Conservation (phyloP, 1,140 invertebrate species). For the Acromyrmex echinatior region DNA sequence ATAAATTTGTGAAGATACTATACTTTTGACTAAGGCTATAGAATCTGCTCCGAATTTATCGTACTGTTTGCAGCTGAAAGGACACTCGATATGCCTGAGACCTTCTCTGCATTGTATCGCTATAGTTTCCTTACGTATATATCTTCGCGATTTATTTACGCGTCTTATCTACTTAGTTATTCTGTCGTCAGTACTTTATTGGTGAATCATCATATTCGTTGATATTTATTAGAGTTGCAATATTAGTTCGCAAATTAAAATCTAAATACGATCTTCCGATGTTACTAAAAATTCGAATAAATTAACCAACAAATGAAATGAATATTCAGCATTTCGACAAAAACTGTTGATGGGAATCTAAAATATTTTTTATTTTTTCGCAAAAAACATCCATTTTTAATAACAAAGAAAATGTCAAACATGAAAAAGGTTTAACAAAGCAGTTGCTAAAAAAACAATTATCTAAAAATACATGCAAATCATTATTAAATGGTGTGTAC, state of each 20-base stretch:
- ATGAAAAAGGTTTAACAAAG: neutral
- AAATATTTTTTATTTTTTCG: neutral
- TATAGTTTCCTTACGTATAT: neutral
- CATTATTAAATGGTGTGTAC: neutral
- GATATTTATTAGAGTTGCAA: neutral
- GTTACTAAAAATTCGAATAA: neutral
- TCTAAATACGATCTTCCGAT: neutral
- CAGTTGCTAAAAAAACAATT: neutral
- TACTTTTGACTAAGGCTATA: neutral
- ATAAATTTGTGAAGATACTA: no score
- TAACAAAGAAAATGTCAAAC: neutral
- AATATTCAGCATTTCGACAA: neutral
- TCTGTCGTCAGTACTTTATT: neutral
- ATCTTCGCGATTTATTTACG: neutral
- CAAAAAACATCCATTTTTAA: neutral
- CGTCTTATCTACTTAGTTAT: neutral
- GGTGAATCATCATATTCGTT: neutral
- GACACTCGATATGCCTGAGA: constrained; percentile 21
- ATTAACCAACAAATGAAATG: neutral
- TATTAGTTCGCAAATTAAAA: neutral
- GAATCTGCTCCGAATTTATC: neutral
- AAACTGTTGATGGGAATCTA: neutral
- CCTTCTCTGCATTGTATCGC: neutral
- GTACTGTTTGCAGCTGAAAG: neutral
- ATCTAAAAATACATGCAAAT: neutral